Percentiles rank a stretch among this genome's conserved stretches.
phyloP scores from a whole-genome alignment of 1,140 invertebrate genomes.

The Drosophila aff. region DNA sequence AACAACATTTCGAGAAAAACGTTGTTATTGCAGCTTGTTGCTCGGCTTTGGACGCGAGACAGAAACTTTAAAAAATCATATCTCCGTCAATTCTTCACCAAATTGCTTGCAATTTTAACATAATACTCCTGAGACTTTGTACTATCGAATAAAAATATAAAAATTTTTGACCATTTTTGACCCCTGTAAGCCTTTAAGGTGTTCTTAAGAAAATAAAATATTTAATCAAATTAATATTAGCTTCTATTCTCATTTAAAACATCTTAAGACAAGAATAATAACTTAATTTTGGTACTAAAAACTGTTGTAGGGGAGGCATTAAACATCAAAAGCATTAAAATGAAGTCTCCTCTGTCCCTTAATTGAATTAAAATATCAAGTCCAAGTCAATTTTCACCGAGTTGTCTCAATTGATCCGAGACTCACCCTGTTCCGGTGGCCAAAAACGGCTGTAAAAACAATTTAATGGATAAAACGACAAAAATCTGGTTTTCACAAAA shows the following conservation, averaged over 20 bases:
- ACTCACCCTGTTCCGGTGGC: conserved; percentile 62
- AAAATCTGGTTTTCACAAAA: conserved; percentile 82
- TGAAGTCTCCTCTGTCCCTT: background rate
- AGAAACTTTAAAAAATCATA: too few species aligned
- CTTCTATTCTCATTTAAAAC: background rate
- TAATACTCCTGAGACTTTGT: too few species aligned
- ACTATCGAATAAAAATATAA: too few species aligned
- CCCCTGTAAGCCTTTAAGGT: too few species aligned
- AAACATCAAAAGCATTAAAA: background rate
- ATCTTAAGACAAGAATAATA: background rate
- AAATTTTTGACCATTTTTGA: too few species aligned
- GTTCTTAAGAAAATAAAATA: too few species aligned
- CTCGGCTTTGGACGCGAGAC: too few species aligned
- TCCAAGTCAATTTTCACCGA: background rate
- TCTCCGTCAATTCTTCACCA: too few species aligned
- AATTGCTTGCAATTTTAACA: too few species aligned
- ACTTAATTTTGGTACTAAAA: background rate
- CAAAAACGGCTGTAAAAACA: conserved; percentile 81
- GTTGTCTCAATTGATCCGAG: conserved; percentile 1
- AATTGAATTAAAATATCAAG: background rate
- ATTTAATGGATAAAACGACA: conserved; percentile 83
- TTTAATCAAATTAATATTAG: too few species aligned
- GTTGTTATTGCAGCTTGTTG: too few species aligned
- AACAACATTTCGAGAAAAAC: too few species aligned
- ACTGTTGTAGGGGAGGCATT: background rate